Evolutionary conservation across 2,113 vertebrate genomes (phyloP), one percentile per base, ranked within the genome.

Genomic region (Labeo catla): DNA sequence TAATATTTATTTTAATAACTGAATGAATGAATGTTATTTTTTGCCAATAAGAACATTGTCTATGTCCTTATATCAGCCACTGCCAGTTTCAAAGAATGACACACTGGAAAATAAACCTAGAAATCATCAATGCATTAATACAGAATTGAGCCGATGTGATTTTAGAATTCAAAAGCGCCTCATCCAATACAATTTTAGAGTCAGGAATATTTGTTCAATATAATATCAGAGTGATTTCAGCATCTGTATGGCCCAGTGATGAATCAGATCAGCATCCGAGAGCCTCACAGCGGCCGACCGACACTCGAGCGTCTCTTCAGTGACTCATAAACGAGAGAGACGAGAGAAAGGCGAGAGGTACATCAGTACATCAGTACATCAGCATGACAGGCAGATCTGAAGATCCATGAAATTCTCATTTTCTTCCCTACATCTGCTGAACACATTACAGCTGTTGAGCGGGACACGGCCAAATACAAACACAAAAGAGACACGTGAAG

Each of bases 371-470:
- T 91, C 87, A 81, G 90, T 89, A 93, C 72, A 93, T 93, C 92
- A 92, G 90, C 78, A 74, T 92, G 92, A 92, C 91, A 91, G 90
- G 86, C 88, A 72, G 79, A 88, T 89, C 88, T 87, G 83, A 90
- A 91, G 66, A 16, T 87, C 90, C 88, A 89, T 93, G 86, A 93
- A 93, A 92, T 92, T 89, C 86, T 79, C 91, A 93, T 92, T 84
- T 83, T 91, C 90, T 88, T 91, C 89, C 93, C 88, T 89, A 95
- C 95, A 97, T 96, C 94, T 97, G 96, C 89, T 94, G 85, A 95
- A 95, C 93, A 96, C 91, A 95, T 96, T 95, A 93, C 91, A 85
- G 84, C 82, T 78, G 88, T 73, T 34, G 73, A 47, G 49, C 78
- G 36, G 39, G 34, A 78, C 28, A 83, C 43, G 16, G 76, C 49